These are phyloP conservation scores for Trichoplusia ni DNA, from an alignment of 1,140 invertebrate genomes.

Conservation along the genomic window DNA sequence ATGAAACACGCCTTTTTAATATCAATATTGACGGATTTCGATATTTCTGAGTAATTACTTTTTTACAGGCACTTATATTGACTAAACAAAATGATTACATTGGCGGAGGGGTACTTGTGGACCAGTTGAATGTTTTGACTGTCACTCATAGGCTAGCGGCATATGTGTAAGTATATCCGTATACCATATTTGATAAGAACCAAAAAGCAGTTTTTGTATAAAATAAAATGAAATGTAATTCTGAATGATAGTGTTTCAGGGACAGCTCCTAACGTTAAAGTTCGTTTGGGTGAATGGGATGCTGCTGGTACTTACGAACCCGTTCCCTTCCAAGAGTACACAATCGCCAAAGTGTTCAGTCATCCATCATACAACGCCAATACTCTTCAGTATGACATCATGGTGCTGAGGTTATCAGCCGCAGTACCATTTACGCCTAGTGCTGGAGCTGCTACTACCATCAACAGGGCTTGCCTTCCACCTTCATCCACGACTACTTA, in stretches of 20 bases:
- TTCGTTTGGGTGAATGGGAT: slow-evolving; percentile 88
- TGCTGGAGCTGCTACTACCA: slow-evolving; percentile 82
- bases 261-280: slow-evolving; percentile 80
- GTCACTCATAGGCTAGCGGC: slow-evolving; percentile 85
- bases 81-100: slow-evolving; percentile 83
- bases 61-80: slow-evolving; percentile 70
- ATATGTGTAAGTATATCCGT: slow-evolving; percentile 84
- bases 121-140: slow-evolving; percentile 84
- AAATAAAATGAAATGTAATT: slow-evolving; percentile 17
- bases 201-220: no score
- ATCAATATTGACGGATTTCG: no score
- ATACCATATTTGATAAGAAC: no score
- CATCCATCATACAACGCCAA: slow-evolving; percentile 85
- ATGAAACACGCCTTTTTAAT: no score
- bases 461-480: slow-evolving; percentile 88
- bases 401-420: slow-evolving; percentile 83
- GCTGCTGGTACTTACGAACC: slow-evolving; percentile 83
- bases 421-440: slow-evolving; percentile 82
- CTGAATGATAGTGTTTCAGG: slow-evolving; percentile 63
- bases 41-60: no score
- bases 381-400: slow-evolving; percentile 87
- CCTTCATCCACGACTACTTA: slow-evolving; percentile 76
- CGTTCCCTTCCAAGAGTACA: slow-evolving; percentile 84
- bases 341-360: slow-evolving; percentile 80
- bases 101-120: slow-evolving; percentile 86